A percentile compares a stretch with the other conserved stretches of the same genome.
Evolutionary conservation across 2,113 vertebrate genomes (phyloP).

Genomic region (Riparia riparia): DNA sequence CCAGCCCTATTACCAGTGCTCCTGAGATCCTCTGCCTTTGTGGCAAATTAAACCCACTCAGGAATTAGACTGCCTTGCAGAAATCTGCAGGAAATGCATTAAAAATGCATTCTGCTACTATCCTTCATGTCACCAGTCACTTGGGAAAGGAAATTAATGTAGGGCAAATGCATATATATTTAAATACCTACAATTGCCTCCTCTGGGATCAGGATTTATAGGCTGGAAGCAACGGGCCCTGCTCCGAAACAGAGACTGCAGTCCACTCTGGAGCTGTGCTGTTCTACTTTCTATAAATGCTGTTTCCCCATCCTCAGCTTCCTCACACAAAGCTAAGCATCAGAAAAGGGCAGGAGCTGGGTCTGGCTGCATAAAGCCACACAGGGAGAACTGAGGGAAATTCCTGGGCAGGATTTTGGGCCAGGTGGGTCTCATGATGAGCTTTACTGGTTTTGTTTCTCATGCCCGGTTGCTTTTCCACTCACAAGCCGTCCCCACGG

Average conservation of each 20-base stretch:
- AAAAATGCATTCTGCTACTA: slow-evolving; percentile 72
- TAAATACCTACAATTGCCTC: slow-evolving; percentile 54
- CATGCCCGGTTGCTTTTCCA: background rate
- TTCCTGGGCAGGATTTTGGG: background rate
- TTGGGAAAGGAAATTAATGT: slow-evolving; percentile 49
- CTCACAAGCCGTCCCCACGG: background rate
- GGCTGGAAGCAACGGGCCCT: slow-evolving; percentile 37
- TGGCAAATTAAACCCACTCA: slow-evolving; percentile 54
- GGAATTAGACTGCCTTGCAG: slow-evolving; percentile 64
- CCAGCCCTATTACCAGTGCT: background rate
- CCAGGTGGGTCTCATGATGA: background rate
- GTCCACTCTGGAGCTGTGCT: background rate
- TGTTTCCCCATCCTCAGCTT: background rate
- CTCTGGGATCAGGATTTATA: slow-evolving; percentile 60
- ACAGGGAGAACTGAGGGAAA: background rate
- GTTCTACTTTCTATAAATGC: background rate
- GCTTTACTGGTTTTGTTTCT: background rate
- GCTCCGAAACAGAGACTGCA: slow-evolving; percentile 6
- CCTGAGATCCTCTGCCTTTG: slow-evolving; percentile 7
- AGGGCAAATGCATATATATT: background rate
- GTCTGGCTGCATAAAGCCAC: background rate
- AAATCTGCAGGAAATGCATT: slow-evolving; percentile 76
- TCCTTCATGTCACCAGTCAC: slow-evolving; percentile 68
- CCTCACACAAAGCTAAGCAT: accelerated
- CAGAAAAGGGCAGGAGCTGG: background rate